A percentile compares a stretch with the other conserved stretches of the same genome.
phyloP scores from a whole-genome alignment of 2,888 invertebrate species.

The Balanococcus diminutus region DNA sequence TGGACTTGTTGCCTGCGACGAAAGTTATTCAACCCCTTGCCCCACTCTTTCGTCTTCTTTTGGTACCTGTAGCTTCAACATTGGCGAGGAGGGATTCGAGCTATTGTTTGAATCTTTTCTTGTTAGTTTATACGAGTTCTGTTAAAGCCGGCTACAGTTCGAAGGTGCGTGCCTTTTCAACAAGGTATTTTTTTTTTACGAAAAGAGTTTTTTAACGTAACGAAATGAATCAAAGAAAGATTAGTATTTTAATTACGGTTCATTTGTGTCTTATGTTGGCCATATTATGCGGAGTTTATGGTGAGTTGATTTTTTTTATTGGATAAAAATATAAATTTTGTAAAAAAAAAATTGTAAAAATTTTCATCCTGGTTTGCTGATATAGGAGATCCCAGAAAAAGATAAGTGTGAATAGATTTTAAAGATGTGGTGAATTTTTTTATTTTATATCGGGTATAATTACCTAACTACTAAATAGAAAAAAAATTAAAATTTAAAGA shows the following conservation, averaged over 20 bases:
- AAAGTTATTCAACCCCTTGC: slow-evolving; percentile 39
- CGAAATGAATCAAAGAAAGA: slow-evolving; percentile 46
- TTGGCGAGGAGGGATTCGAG: slow-evolving; percentile 47
- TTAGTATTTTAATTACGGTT: slow-evolving; percentile 51
- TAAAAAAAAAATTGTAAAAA: no score
- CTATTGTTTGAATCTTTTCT: slow-evolving; percentile 51
- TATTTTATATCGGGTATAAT: no score
- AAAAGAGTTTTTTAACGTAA: not conserved
- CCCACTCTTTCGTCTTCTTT: slow-evolving; percentile 32
- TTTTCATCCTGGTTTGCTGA: not conserved
- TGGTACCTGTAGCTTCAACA: slow-evolving; percentile 42
- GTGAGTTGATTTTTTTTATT: slow-evolving; percentile 12
- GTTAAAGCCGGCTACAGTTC: slow-evolving; percentile 53
- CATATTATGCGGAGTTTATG: slow-evolving; percentile 50
- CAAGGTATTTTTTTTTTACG: slow-evolving; percentile 26
- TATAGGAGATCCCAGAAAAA: not conserved
- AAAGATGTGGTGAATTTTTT: no score
- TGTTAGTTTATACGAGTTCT: slow-evolving; percentile 47
- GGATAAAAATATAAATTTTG: no score
- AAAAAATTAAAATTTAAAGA: no score
- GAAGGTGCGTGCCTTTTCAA: slow-evolving; percentile 53
- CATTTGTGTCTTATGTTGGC: slow-evolving; percentile 48
- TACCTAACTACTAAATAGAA: no score
- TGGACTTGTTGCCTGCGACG: not conserved
- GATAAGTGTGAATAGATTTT: not conserved